Percentiles rank a stretch among this genome's conserved stretches.
These are phyloP conservation scores for Cephus pygmeus DNA, from an alignment of 2,888 invertebrate species.

Conservation along the genomic window DNA sequence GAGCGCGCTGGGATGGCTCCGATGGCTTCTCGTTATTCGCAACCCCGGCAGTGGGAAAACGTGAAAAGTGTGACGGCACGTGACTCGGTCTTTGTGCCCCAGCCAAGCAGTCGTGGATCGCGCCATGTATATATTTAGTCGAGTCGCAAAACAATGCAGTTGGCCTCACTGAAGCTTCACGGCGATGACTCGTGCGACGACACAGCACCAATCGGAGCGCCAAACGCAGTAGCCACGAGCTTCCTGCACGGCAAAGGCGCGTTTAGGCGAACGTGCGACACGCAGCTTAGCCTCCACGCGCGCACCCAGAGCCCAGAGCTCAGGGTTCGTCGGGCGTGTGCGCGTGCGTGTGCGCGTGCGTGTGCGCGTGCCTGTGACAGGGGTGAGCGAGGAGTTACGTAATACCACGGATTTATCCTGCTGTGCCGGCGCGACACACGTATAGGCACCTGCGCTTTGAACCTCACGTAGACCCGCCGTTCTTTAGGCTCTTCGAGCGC, in stretches of 20 bases:
- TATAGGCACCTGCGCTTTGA: too few species aligned
- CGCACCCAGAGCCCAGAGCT: too few species aligned
- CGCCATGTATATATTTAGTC: slow-evolving; percentile 60
- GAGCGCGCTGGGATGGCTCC: neutral
- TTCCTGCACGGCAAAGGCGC: neutral
- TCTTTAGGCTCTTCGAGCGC: too few species aligned
- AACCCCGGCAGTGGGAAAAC: slow-evolving; percentile 28
- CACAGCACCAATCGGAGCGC: slow-evolving; percentile 5
- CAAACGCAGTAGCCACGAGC: neutral
- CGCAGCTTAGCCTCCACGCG: too few species aligned
- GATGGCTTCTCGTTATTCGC: slow-evolving; percentile 8
- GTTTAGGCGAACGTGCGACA: too few species aligned
- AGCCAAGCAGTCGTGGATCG: slow-evolving; percentile 56
- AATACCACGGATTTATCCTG: too few species aligned
- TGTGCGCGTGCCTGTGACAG: too few species aligned
- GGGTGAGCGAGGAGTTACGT: too few species aligned
- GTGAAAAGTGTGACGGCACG: slow-evolving; percentile 54
- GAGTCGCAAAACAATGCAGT: slow-evolving; percentile 57
- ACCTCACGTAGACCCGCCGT: too few species aligned
- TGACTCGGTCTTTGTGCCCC: slow-evolving; percentile 44
- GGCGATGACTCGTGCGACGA: slow-evolving; percentile 22
- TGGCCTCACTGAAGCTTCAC: slow-evolving; percentile 53
- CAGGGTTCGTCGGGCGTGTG: too few species aligned
- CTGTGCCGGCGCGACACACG: too few species aligned
- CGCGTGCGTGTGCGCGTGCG: too few species aligned